phyloP scores from a whole-genome alignment of 1,140 invertebrate species.

The Halictus rubicundus region DNA sequence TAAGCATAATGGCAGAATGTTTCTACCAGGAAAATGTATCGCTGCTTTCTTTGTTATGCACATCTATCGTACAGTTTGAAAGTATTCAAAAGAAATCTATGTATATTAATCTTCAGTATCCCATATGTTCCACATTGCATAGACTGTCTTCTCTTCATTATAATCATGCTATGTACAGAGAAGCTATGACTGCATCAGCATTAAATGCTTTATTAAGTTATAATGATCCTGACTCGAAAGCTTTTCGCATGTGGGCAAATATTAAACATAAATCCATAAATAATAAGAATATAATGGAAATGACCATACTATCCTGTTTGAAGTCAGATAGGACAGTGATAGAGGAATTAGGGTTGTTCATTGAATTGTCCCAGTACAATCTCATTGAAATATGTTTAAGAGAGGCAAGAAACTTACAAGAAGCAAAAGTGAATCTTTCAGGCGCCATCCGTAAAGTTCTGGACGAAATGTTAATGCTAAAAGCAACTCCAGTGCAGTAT shows the following conservation, averaged over 20 bases:
- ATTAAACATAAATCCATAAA: constrained; percentile 65
- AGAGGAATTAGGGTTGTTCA: constrained; percentile 66
- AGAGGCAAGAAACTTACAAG: constrained; percentile 65
- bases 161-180: constrained; percentile 56
- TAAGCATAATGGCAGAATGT: constrained; percentile 49
- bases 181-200: constrained; percentile 68
- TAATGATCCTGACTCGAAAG: constrained; percentile 59
- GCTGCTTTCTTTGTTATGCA: constrained; percentile 59
- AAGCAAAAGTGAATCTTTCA: constrained; percentile 58
- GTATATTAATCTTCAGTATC: constrained; percentile 52
- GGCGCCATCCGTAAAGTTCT: constrained; percentile 57
- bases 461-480: constrained; percentile 59
- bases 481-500: constrained; percentile 55
- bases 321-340: constrained; percentile 53
- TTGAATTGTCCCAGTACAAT: constrained; percentile 65
- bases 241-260: constrained; percentile 68
- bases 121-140: constrained; percentile 53
- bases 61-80: constrained; percentile 52
- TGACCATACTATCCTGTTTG: constrained; percentile 70
- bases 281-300: constrained; percentile 46
- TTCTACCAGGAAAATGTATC: constrained; percentile 55
- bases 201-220: constrained; percentile 69
- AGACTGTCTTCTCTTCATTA: constrained; percentile 63
- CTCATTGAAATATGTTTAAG: constrained; percentile 62
- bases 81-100: constrained; percentile 31